Base-by-base conservation (phyloP, 2,113 vertebrate genomes). In the Promerops cafer region DNA sequence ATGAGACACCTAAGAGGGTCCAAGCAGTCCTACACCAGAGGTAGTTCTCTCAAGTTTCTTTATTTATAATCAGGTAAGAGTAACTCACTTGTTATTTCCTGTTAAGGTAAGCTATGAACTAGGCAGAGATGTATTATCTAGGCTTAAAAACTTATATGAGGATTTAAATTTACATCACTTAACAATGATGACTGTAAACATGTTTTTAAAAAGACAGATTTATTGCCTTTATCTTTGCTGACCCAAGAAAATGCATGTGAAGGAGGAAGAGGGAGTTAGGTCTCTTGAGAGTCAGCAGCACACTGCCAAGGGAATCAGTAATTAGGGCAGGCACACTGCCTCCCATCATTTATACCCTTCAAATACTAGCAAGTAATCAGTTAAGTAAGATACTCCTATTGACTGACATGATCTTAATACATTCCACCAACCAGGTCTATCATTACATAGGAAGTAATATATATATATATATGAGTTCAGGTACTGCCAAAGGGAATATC, bases 391-490 rank as follows among this genome's bases (percentile, higher is more conserved):
- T 11, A 35, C 12, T 61, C 30, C 14, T 45, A 19, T 49, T 72
- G 17, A 33, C 10, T 33, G 30, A 33, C 19, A 74, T 33, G 35
- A 70, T 22, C 63, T 81, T 26, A 64, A 39, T 2, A 42, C 15
- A 45, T 26, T 65, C 30, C 28, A 68, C 24, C 80, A 93, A 78
- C 6, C 6, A 72, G 7, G 4, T n/a, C 15, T 9, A 26, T 10
- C 61, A 40, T 37, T 28, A 71, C 2, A 1, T 33, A 54, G 23
- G 27, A 59, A 72, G 7, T 28, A 16, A 65, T 8, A 13, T 1
- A 2, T 12, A 13, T 1, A 2, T 12, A 31, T 2, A 5, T 4
- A 10, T 12, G 10, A 50, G 12, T 42, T 47, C 57, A 49, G 61
- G 4, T 21, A 24, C 6, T 44, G 33, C 6, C 16, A 8, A 79